A percentile compares a stretch with the other conserved stretches of the same genome.
Evolutionary conservation across 2,113 vertebrate genomes (phyloP).

Genomic region (Epinephelus lanceolatus): DNA sequence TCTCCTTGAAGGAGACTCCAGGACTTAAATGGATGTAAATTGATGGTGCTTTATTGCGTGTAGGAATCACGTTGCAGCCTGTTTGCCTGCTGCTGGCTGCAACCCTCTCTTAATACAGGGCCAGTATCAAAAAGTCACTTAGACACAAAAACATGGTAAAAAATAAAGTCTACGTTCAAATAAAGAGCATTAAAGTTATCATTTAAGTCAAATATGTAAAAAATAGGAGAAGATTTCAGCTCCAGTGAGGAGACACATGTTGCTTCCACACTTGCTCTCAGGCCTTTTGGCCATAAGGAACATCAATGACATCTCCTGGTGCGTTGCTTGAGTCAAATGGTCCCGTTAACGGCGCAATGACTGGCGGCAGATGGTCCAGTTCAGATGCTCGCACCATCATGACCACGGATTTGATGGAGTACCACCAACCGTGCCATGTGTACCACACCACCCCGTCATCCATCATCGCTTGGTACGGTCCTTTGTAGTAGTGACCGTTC

Average conservation of each 20-base stretch:
- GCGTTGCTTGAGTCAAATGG: not conserved
- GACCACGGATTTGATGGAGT: conserved; percentile 91
- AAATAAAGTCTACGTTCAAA: too few species aligned
- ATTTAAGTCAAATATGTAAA: not conserved
- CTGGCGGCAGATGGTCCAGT: conserved; percentile 72
- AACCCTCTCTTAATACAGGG: too few species aligned
- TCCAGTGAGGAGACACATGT: not conserved
- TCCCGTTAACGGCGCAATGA: not conserved
- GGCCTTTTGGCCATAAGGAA: not conserved
- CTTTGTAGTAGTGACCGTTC: conserved; percentile 88
- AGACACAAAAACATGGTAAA: too few species aligned
- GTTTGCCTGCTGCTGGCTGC: too few species aligned
- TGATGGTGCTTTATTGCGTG: too few species aligned
- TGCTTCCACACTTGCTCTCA: not conserved
- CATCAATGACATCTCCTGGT: accelerated
- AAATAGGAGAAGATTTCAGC: not conserved
- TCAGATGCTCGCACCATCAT: conserved; percentile 92
- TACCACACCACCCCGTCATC: conserved; percentile 92
- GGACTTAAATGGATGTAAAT: too few species aligned
- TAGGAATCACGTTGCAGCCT: too few species aligned
- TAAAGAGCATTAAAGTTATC: too few species aligned
- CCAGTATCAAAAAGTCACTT: too few species aligned
- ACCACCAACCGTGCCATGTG: conserved; percentile 94
- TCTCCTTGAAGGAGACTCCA: too few species aligned
- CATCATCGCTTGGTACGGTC: conserved; percentile 82